These are phyloP conservation scores for Phortica magna DNA, from an alignment of 2,888 invertebrate species.

Conservation along the genomic window DNA sequence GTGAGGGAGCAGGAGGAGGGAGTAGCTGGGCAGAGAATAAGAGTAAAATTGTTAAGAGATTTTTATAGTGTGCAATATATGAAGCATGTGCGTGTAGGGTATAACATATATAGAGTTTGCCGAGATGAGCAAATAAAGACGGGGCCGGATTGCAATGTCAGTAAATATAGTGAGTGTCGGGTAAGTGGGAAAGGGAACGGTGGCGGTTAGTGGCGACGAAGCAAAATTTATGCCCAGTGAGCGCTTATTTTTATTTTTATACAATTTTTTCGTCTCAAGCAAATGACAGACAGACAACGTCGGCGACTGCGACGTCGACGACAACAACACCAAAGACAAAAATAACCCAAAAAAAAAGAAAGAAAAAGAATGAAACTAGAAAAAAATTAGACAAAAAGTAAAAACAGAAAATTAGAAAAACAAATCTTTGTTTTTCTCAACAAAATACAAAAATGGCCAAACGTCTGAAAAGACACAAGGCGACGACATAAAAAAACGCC, in stretches of 20 bases:
- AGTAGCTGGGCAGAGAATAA: no score
- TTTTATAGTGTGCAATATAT: no score
- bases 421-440: background rate
- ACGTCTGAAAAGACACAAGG: background rate
- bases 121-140: background rate
- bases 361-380: background rate
- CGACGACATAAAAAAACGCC: background rate
- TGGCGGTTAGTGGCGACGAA: background rate
- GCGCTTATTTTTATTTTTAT: background rate
- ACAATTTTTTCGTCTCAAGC: background rate
- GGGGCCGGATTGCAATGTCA: background rate
- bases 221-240: background rate
- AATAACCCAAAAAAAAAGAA: background rate
- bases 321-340: slow-evolving; percentile 10
- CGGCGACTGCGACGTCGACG: background rate
- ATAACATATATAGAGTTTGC: no score
- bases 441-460: background rate
- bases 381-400: background rate
- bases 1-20: no score
- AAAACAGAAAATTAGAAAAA: background rate
- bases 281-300: background rate
- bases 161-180: background rate
- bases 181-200: background rate
- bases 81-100: no score
- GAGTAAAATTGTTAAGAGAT: no score